Conservation (phyloP, 2,113 vertebrate genomes). For the Sturnus vulgaris region DNA sequence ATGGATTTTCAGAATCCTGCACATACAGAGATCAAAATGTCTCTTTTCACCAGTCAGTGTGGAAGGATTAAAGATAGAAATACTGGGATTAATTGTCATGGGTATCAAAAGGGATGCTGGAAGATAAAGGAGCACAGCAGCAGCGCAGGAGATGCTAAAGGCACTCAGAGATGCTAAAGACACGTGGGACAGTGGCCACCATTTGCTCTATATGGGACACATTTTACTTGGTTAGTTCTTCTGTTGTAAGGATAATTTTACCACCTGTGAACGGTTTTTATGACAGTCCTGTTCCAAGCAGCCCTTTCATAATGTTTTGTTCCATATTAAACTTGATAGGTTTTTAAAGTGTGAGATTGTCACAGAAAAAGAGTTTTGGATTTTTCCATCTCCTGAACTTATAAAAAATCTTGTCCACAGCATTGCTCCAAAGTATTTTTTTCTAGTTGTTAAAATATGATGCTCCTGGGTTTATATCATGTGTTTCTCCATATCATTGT, state of each 20-base stretch:
- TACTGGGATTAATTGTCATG: not conserved
- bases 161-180: not conserved
- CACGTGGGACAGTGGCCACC: not conserved
- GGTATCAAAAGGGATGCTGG: not conserved
- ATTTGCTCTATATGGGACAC: not conserved
- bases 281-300: not conserved
- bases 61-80: not conserved
- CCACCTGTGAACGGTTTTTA: not conserved
- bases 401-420: not conserved
- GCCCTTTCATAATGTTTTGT: not conserved
- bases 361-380: not conserved
- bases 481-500: not conserved
- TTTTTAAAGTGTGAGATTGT: not conserved
- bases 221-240: not conserved
- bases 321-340: not conserved
- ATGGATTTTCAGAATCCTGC: not conserved
- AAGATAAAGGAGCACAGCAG: not conserved
- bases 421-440: not conserved
- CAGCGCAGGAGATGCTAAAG: rapidly evolving
- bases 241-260: not conserved
- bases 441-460: not conserved
- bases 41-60: not conserved
- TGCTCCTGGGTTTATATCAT: not conserved
- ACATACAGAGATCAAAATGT: not conserved
- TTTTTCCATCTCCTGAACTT: not conserved